A percentile compares a stretch with the other conserved stretches of the same genome.
Conservation (phyloP, 2,113 vertebrate genomes). For the Labrus mixtus region DNA sequence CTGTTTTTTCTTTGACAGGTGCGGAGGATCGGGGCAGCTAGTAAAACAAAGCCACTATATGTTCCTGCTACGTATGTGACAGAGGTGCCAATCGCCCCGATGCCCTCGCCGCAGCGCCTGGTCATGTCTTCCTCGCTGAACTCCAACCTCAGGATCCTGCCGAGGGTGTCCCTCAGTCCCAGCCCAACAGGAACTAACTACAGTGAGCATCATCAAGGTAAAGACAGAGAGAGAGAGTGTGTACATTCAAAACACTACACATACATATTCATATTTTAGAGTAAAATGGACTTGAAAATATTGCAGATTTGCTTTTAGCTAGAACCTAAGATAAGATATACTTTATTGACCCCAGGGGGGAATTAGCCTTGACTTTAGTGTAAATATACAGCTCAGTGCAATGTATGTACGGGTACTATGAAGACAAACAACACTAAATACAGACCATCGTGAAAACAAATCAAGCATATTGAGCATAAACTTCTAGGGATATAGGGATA, state of each 20-base stretch:
- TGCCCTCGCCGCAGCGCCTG: slow-evolving; percentile 58
- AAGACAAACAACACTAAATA: too few species aligned
- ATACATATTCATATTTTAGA: too few species aligned
- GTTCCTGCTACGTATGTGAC: slow-evolving; percentile 90
- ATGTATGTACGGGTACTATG: too few species aligned
- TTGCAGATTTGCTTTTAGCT: too few species aligned
- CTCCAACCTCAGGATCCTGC: slow-evolving; percentile 58
- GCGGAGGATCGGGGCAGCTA: slow-evolving; percentile 81
- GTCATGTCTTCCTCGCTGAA: slow-evolving; percentile 61
- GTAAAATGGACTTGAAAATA: too few species aligned
- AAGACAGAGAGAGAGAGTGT: background rate
- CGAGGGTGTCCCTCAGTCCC: slow-evolving; percentile 60
- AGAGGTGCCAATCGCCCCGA: slow-evolving; percentile 79
- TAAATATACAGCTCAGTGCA: too few species aligned
- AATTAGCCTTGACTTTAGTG: too few species aligned
- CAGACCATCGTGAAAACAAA: too few species aligned
- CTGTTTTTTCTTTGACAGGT: slow-evolving; percentile 71
- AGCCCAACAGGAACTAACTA: slow-evolving; percentile 25
- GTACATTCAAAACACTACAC: background rate
- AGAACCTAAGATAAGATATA: too few species aligned
- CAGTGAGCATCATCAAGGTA: slow-evolving; percentile 71
- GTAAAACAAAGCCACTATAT: slow-evolving; percentile 86
- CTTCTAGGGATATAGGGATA: too few species aligned
- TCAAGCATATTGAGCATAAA: too few species aligned
- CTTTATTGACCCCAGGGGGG: too few species aligned